Evolutionary conservation across 2,797 vertebrate species (phyloP).

Genomic region (Cirrhinus mrigala): DNA sequence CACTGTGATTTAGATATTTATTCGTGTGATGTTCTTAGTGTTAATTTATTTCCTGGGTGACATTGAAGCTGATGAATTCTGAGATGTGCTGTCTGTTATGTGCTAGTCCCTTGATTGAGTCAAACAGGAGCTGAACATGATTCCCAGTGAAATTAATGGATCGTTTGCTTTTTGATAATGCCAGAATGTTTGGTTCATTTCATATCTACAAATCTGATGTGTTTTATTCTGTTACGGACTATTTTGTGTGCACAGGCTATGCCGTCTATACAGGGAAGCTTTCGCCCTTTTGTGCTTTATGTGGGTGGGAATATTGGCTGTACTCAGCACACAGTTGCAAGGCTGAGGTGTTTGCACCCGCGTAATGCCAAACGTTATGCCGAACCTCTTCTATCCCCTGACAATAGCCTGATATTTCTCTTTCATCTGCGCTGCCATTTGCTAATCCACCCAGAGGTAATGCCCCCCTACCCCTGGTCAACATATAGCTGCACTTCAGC

Average conservation of each 20-base stretch:
- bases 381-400: slow-evolving; percentile 57
- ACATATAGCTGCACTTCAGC: slow-evolving; percentile 50
- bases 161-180: slow-evolving; percentile 8
- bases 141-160: neutral
- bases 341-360: slow-evolving; percentile 63
- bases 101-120: slow-evolving; percentile 12
- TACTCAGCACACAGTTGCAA: slow-evolving; percentile 46
- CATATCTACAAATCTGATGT: neutral
- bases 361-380: slow-evolving; percentile 59
- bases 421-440: slow-evolving; percentile 67
- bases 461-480: slow-evolving; percentile 54
- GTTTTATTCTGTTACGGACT: neutral
- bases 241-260: neutral
- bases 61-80: slow-evolving; percentile 18
- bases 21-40: neutral
- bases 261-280: neutral
- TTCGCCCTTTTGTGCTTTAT: slow-evolving; percentile 26
- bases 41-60: slow-evolving; percentile 7
- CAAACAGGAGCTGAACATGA: neutral
- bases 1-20: slow-evolving; percentile 34
- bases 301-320: slow-evolving; percentile 51
- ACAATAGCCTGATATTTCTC: slow-evolving; percentile 66
- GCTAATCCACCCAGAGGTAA: slow-evolving; percentile 56
- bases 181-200: neutral
- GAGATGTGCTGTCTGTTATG: slow-evolving; percentile 8